Evolutionary conservation across 2,113 vertebrate species (phyloP), one percentile per base, ranked within the genome.

Genomic region (Hippolais icterina): DNA sequence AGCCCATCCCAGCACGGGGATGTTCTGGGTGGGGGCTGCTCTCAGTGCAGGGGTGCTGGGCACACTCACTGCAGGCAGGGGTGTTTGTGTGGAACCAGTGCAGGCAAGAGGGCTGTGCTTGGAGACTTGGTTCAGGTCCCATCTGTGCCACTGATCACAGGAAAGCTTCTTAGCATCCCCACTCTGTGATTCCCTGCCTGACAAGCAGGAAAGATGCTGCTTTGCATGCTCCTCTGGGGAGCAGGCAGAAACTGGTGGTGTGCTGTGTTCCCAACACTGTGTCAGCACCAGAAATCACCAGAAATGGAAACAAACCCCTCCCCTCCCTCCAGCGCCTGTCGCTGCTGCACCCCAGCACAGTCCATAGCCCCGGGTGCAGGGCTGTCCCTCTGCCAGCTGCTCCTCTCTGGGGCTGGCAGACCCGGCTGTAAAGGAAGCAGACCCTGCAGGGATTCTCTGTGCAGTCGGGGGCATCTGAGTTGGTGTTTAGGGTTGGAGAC

Each of bases 1-100:
- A 44, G 11, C 56, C 52, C 27, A 1, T 78, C 77, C 29, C 59
- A 44, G 52, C 0, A 0, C 0, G 2, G 1, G 11, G 46, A 8
- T 42, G 11, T 2, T 15, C 31, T 37, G 28, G 0, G 1, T 13
- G 23, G 46, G 63, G 5, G 31, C 52, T 69, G 54, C 5, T 41
- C 44, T 39, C 66, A 10, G 41, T 21, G 78, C 57, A 25, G 69
- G 15, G 59, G 8, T 41, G 35, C 76, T 72, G 68, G 44, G 23
- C 33, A 24, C 52, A 6, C 3, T 14, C 39, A 0, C n/a, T 68
- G 75, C 59, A 37, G 13, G 8, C 35, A 47, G 47, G 3, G 52
- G 5, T 33, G 47, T 20, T 60, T 50, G 16, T 39, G 37, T 39
- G 37, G 37, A 39, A 39, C 28, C 1, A 3, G 0, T 14, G 41